Conservation (phyloP, 1,140 invertebrate species). For the Drosophila kepulauana region DNA sequence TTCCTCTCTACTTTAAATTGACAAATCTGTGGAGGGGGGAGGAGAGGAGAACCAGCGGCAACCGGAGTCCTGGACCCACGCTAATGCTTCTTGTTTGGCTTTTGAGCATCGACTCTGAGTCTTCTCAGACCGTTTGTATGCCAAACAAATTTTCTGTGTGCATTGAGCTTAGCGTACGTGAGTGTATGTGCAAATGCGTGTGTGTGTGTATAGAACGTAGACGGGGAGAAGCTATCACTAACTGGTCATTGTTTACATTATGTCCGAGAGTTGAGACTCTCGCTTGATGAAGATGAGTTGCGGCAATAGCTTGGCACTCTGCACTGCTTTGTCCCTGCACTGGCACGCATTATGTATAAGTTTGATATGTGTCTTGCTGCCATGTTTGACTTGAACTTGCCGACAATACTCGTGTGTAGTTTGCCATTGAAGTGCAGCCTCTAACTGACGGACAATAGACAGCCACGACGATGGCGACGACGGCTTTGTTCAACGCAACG, state of each 20-base stretch:
- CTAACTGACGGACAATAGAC: background rate
- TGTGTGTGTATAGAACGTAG: background rate
- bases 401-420: slow-evolving; percentile 43
- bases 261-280: slow-evolving; percentile 36
- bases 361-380: slow-evolving; percentile 76
- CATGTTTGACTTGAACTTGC: slow-evolving; percentile 76
- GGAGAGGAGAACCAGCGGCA: slow-evolving; percentile 3
- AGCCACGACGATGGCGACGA: background rate
- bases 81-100: slow-evolving; percentile 67
- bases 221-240: slow-evolving; percentile 44
- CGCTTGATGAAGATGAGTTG: slow-evolving; percentile 42
- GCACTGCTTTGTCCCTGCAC: slow-evolving; percentile 5
- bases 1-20: slow-evolving; percentile 52
- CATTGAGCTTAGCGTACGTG: slow-evolving; percentile 42
- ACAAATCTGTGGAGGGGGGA: slow-evolving; percentile 40
- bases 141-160: slow-evolving; percentile 75
- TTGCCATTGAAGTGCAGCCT: slow-evolving; percentile 16
- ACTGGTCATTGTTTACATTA: slow-evolving; percentile 63
- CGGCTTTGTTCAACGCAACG: slow-evolving; percentile 22
- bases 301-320: slow-evolving; percentile 1
- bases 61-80: slow-evolving; percentile 22
- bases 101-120: slow-evolving; percentile 39
- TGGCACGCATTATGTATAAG: slow-evolving; percentile 64
- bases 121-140: slow-evolving; percentile 58
- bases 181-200: slow-evolving; percentile 34